phyloP scores from a whole-genome alignment of 64 coral and sea anemone species.

The Orbicella faveolata region DNA sequence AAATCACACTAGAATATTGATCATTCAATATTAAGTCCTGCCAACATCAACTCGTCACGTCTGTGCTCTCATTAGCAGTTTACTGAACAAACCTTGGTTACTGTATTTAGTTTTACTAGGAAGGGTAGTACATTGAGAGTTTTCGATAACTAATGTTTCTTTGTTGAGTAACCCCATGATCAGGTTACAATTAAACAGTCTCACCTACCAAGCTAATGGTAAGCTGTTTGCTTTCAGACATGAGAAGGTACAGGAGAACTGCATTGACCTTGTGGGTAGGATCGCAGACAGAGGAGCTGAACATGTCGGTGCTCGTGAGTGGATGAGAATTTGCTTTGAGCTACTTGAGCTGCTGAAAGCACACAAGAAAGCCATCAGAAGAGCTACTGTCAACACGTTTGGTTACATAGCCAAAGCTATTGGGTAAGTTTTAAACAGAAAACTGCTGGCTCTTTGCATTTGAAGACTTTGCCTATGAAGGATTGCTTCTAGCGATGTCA shows the following conservation, averaged over 20 bases:
- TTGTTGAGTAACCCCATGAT: too few relatives aligned
- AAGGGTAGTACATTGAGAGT: too few relatives aligned
- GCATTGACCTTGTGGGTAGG: constrained; percentile 95
- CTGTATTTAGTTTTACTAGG: too few relatives aligned
- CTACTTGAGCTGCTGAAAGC: constrained; percentile 94
- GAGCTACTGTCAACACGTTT: constrained; percentile 99
- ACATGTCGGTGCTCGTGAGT: constrained; percentile 95
- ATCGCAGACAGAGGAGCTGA: constrained; percentile 98
- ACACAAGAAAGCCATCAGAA: constrained; percentile 97
- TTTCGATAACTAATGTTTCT: too few relatives aligned
- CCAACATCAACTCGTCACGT: too few relatives aligned
- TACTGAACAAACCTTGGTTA: too few relatives aligned
- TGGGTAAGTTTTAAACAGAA: constrained; percentile 61
- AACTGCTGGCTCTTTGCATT: not conserved
- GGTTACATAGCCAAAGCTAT: constrained; percentile 99
- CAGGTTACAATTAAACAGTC: too few relatives aligned
- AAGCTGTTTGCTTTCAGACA: constrained; percentile 56
- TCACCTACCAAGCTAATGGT: too few relatives aligned
- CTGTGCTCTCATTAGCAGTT: too few relatives aligned
- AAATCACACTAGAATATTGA: too few relatives aligned
- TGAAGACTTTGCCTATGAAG: not conserved
- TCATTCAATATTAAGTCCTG: too few relatives aligned
- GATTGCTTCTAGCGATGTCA: not conserved
- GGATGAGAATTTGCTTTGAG: constrained; percentile 99
- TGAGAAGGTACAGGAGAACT: constrained; percentile 98